Evolutionary conservation across 2,888 invertebrate genomes (phyloP), one percentile per base, ranked within the genome.

Genomic region (Caenorhabditis wallacei): DNA sequence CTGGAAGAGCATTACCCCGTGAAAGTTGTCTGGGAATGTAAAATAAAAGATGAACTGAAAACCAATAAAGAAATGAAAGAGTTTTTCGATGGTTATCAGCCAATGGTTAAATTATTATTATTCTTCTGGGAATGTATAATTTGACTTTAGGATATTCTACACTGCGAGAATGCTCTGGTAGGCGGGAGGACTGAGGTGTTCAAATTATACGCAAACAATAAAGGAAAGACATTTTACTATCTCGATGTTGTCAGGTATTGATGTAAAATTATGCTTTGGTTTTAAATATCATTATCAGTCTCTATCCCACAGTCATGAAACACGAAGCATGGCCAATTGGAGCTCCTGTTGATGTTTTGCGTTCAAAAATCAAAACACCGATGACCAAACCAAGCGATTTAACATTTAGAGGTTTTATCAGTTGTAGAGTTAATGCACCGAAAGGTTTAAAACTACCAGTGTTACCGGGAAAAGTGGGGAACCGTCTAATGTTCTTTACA

Each of bases 301-400:
- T 59, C 10, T 59, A 59, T n/a, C 59, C 59, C 11, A 59, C 59
- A 1, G 59, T 59, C 1, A 59, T 59, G 59, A 59, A 59, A 7
- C 59, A 40, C 16, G 37, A 40, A 22, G 40, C 40, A 2, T 59
- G 13, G 11, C 63, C 63, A 0, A 48, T 63, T 18, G 63, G 63
- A 18, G 26, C 13, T 1, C 63, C 63, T 1, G 48, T 22, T n/a
- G 46, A 63, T 63, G 63, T 63, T 1, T 7, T n/a, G 1, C 30
- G 35, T 10, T 10, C 3, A 7, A 37, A 30, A n/a, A 2, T 57
- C 30, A 37, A 30, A 30, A n/a, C n/a, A 4, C 54, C 54, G n/a
- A 56, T 56, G 16, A 56, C 54, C 1, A 26, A 26, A 1, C 43
- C 43, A 11, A 13, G 13, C 2, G 46, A 48, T 8, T 18, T 48